Base-by-base conservation (phyloP, 2,113 vertebrate genomes). In the Rhinoderma darwinii region DNA sequence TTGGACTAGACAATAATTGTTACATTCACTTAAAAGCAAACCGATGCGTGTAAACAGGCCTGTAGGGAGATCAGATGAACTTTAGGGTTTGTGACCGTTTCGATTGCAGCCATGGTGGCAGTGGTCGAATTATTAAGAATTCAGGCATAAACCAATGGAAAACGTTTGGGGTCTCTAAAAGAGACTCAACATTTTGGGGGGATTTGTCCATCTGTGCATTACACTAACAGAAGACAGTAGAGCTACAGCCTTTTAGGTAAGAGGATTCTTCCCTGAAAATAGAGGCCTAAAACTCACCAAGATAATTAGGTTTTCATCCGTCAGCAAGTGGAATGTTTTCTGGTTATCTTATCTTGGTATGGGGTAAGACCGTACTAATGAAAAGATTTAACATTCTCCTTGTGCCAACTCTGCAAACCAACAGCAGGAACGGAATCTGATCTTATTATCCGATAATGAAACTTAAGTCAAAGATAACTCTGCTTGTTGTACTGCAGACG, bases 271-370 rank as follows among this genome's bases (percentile, higher is more conserved):
- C 22, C 17, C 41, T 37, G 3, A 20, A 51, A 76, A 50, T 15
- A 63, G 51, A 75, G 72, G 54, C 72, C 72, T 39, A 44, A 76
- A 72, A 74, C 50, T 41, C 27, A 9, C 20, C 18, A 59, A 37
- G 83, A 30, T 61, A 56, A 76, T 84, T 76, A 77, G 54, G 35
- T 63, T 30, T 47, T 12, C 20, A 47, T 84, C 83, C 12, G 51
- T 85, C 37, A 85, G 43, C 56, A 37, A 25, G 17, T 61, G 56
- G 59, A 85, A 85, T 76, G 84, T 76, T 66, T 77, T 43, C 39
- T 50, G 73, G 17, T 56, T 66, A 66, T 85, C 73, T 85, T 66
- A 77, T 85, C 84, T 85, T 85, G 37, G 37, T 32, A 77, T 76
- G 50, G 51, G 41, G 39, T 61, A 32, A 77, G 35, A 27, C 41